Percentiles rank a stretch among this genome's conserved stretches.
phyloP scores from a whole-genome alignment of 2,888 invertebrate species.

The Pogonocherus hispidulus region DNA sequence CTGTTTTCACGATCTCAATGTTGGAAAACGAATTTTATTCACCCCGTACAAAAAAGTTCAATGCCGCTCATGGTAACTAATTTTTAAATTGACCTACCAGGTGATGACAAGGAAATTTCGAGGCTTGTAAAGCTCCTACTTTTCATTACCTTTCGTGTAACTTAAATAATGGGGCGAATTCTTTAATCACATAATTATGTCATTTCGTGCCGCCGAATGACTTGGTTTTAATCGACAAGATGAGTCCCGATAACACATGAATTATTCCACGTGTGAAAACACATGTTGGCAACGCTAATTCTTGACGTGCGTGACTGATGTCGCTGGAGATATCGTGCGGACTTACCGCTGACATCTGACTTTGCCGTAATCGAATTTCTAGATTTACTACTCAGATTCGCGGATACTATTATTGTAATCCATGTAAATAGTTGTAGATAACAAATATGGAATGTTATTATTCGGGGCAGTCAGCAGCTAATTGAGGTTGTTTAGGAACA shows the following conservation, averaged over 20 bases:
- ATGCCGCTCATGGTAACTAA: neutral
- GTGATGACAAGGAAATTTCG: slow-evolving; percentile 2
- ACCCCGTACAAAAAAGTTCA: neutral
- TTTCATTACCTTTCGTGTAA: slow-evolving; percentile 41
- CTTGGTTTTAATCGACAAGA: slow-evolving; percentile 59
- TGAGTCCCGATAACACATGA: slow-evolving; percentile 59
- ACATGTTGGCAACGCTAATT: slow-evolving; percentile 62
- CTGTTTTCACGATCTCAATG: no score
- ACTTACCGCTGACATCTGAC: slow-evolving; percentile 57
- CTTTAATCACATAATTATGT: slow-evolving; percentile 65
- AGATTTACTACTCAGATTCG: slow-evolving; percentile 53
- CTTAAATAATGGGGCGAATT: slow-evolving; percentile 49
- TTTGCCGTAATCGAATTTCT: slow-evolving; percentile 56
- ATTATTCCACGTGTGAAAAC: slow-evolving; percentile 67
- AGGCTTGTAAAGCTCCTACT: neutral
- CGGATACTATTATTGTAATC: slow-evolving; percentile 49
- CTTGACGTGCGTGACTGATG: slow-evolving; percentile 66
- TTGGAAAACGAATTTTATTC: no score
- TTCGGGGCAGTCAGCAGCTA: slow-evolving; percentile 32
- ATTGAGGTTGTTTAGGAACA: slow-evolving; percentile 32
- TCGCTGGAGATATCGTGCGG: slow-evolving; percentile 57
- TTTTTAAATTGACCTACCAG: slow-evolving; percentile 7
- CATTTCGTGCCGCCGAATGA: slow-evolving; percentile 62
- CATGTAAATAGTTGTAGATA: slow-evolving; percentile 41
- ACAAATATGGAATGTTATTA: slow-evolving; percentile 30